These are phyloP conservation scores for Neopipo cinnamomea DNA, from an alignment of 2,113 vertebrate species.

Conservation along the genomic window DNA sequence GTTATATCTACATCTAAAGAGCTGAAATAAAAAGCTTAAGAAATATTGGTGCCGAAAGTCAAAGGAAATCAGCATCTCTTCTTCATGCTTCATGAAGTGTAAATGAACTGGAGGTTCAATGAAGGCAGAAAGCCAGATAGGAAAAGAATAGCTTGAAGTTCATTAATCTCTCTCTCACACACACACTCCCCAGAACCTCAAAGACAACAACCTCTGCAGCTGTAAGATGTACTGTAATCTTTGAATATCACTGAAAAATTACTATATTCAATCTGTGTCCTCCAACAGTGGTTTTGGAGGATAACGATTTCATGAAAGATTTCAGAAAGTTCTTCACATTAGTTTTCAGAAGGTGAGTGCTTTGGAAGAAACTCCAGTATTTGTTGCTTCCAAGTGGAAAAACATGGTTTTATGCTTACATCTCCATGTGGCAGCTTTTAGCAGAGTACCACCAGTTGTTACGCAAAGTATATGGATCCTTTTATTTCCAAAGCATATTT, in stretches of 20 bases:
- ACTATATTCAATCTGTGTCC: background rate
- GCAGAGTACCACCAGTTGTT: background rate
- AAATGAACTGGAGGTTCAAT: background rate
- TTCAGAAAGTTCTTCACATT: background rate
- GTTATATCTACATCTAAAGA: background rate
- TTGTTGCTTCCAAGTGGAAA: background rate
- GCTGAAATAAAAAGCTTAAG: slow-evolving; percentile 22
- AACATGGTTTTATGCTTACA: background rate
- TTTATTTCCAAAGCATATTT: background rate
- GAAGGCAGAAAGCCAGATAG: background rate
- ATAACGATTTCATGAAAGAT: background rate
- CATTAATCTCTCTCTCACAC: background rate
- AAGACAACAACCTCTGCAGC: background rate
- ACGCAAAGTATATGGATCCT: background rate
- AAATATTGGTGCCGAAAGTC: slow-evolving; percentile 36
- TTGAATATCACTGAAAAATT: background rate
- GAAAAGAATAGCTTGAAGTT: background rate
- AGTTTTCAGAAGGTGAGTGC: background rate
- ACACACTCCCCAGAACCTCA: background rate
- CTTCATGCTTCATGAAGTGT: slow-evolving; percentile 1
- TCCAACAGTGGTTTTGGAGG: background rate
- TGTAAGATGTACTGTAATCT: background rate
- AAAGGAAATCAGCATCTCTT: slow-evolving; percentile 3
- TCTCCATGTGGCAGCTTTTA: background rate
- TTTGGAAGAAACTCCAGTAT: background rate